Base-by-base conservation (phyloP, 2,888 invertebrate species). In the Plutella xylostella region DNA sequence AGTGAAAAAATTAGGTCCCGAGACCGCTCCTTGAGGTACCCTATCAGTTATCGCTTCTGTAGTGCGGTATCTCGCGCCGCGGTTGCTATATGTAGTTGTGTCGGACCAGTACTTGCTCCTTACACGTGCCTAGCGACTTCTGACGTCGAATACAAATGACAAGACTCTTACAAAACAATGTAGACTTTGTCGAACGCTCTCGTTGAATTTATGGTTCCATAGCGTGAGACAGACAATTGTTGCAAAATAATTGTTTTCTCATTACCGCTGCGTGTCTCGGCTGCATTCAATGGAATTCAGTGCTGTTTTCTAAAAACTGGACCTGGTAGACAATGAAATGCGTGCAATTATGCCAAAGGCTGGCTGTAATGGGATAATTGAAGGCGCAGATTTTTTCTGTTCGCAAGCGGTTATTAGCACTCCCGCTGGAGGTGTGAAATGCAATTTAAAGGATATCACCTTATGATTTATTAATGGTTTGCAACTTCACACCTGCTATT, bases 281-380 rank as follows among this genome's bases (percentile, higher is more conserved):
- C 64, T 51, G 51, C 58, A 63, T 67, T 70, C 59, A 55, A 42
- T 50, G 57, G 68, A 71, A 71, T 65, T 65, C 53, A 53, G 42
- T 45, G 43, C 47, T 44, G 34, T 52, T 65, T 74, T 71, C 73
- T 70, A 63, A 66, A 69, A 72, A 75, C 72, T 60, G 46, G 61
- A 56, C 56, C 48, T 3, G 46, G 49, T 45, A 64, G 64, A 68
- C 63, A 50, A 54, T 40, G 25, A 40, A 12, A 37, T 12, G 19
- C 19, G 37, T 20, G 37, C 39, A 40, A 40, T 40, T 39, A 39
- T 39, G n/a, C 7, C 7, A 17, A 12, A 18, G 14, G n/a, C 25
- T 20, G 25, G 25, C 39, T 40, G 21, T 22, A 39, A 39, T 39
- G 39, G 39, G 39, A 20, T 40, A 40, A 40, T 40, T 22, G 39